A percentile compares a stretch with the other conserved stretches of the same genome.
These are phyloP conservation scores for Syrmaticus mikado DNA, from an alignment of 2,113 vertebrate species.

Conservation along the genomic window DNA sequence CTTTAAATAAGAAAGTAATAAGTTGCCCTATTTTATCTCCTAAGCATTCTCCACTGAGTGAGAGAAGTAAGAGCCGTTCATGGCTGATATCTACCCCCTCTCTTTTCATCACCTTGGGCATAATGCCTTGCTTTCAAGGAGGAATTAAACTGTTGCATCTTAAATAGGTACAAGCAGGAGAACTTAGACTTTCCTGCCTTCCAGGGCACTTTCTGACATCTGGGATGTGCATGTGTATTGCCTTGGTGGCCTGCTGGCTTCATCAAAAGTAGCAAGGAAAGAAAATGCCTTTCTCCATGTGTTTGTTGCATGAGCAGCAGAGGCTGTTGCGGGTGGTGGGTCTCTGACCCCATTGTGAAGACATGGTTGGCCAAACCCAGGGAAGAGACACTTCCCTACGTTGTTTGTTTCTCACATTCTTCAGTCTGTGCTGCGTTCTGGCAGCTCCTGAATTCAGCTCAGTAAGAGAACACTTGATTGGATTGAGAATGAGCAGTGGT, in stretches of 20 bases:
- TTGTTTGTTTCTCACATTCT: background rate
- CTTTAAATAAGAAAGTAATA: background rate
- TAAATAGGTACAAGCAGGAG: background rate
- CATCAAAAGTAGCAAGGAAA: background rate
- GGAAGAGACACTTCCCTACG: rapidly evolving
- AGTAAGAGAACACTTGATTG: background rate
- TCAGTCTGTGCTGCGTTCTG: background rate
- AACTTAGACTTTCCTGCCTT: background rate
- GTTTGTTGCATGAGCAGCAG: background rate
- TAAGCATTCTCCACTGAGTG: background rate
- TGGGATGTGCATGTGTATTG: background rate
- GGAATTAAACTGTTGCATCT: background rate
- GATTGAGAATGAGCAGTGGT: background rate
- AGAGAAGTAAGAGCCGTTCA: background rate
- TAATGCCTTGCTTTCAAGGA: background rate
- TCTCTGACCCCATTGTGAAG: background rate
- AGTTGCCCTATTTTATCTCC: background rate
- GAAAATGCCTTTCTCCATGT: background rate
- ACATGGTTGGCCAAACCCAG: background rate
- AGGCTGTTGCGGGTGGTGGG: background rate
- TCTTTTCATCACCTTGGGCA: background rate
- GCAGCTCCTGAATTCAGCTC: background rate
- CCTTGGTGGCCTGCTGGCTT: background rate
- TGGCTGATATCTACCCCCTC: background rate
- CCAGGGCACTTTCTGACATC: background rate